phyloP scores from a whole-genome alignment of 2,113 vertebrate species.

The Trogon melanurus region DNA sequence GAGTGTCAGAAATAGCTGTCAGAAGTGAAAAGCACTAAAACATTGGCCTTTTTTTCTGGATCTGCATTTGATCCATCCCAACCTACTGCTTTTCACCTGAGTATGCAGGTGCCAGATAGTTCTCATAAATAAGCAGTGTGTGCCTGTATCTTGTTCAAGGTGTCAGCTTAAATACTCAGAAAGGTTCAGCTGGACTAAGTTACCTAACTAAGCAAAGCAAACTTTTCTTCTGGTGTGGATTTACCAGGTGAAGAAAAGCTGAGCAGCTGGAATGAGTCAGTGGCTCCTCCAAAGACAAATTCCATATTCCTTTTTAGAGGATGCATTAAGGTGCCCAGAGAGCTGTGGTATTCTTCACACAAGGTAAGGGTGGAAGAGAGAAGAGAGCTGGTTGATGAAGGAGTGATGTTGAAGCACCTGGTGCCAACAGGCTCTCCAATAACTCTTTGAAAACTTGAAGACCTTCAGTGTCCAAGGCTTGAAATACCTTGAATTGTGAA shows the following conservation, averaged over 20 bases:
- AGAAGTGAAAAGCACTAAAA: not conserved
- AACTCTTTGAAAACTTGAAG: not conserved
- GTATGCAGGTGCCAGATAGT: not conserved
- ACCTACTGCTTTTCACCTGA: not conserved
- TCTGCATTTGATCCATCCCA: not conserved
- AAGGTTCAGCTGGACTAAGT: not conserved
- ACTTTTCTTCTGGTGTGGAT: not conserved
- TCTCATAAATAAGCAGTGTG: not conserved
- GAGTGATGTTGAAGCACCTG: not conserved
- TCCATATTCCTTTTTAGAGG: not conserved
- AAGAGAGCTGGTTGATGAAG: not conserved
- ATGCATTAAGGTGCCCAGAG: not conserved
- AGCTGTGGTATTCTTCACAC: not conserved
- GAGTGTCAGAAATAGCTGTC: not conserved
- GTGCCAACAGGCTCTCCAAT: not conserved
- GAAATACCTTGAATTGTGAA: not conserved
- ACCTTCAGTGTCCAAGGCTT: not conserved
- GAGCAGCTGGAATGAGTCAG: not conserved
- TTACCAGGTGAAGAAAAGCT: not conserved
- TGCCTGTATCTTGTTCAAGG: not conserved
- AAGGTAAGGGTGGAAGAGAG: not conserved
- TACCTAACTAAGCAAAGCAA: not conserved
- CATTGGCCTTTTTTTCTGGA: not conserved
- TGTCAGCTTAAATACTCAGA: not conserved
- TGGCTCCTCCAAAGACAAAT: not conserved